phyloP scores from a whole-genome alignment of 2,888 invertebrate species.

The Suillia variegata region DNA sequence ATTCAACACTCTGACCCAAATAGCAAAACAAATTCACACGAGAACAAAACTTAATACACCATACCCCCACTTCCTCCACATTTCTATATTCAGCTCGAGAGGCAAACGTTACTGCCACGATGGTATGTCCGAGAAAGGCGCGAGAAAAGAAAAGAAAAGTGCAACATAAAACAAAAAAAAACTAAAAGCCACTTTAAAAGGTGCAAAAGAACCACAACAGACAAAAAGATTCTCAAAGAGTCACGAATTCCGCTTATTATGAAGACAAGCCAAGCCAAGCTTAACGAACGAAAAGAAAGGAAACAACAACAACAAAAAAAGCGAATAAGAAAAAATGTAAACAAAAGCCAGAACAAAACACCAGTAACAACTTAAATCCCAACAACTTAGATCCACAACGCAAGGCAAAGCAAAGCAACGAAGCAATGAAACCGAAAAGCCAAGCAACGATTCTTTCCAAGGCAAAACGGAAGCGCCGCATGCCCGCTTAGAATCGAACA shows the following conservation, averaged over 20 bases:
- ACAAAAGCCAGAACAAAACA: neutral
- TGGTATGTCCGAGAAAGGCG: no score
- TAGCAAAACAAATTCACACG: constrained; percentile 48
- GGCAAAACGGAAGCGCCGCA: constrained; percentile 25
- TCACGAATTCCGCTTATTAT: neutral
- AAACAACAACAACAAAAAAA: neutral
- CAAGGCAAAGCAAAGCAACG: no score
- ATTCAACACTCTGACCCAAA: constrained; percentile 46
- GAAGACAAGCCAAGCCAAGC: neutral
- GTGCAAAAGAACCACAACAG: neutral
- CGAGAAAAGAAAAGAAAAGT: neutral
- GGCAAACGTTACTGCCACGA: no score
- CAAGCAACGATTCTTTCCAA: constrained; percentile 39
- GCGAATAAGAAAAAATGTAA: neutral
- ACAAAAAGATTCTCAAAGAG: neutral
- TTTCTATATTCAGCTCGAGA: neutral
- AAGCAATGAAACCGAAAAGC: constrained; percentile 3
- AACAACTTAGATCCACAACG: no score
- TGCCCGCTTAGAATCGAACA: constrained; percentile 29
- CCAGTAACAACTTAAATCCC: neutral
- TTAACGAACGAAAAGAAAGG: neutral
- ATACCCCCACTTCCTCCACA: neutral
- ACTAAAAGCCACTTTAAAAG: neutral
- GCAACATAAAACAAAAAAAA: neutral
- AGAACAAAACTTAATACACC: constrained; percentile 39